phyloP scores from a whole-genome alignment of 2,797 vertebrate species.

The Garrulus glandarius region DNA sequence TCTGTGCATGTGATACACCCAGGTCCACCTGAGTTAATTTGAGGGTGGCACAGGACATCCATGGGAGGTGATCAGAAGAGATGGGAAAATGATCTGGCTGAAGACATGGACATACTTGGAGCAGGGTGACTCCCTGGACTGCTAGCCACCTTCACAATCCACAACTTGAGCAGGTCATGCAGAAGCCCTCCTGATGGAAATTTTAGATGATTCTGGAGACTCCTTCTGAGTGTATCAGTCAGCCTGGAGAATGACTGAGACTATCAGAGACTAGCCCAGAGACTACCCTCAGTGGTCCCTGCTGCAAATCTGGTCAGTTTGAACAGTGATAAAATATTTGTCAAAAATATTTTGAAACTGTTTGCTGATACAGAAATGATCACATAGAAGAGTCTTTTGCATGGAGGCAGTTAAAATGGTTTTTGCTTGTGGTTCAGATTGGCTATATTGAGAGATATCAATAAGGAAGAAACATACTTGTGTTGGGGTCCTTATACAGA shows the following conservation, averaged over 20 bases:
- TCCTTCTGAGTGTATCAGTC: neutral
- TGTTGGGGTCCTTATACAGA: neutral
- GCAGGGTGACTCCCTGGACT: neutral
- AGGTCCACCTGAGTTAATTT: neutral
- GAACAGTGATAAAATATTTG: neutral
- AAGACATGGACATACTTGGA: neutral
- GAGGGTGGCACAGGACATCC: neutral
- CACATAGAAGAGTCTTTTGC: neutral
- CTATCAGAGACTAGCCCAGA: neutral
- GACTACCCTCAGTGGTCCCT: neutral
- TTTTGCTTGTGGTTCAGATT: neutral
- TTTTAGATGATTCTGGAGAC: neutral
- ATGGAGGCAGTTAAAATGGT: neutral
- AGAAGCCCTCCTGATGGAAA: neutral
- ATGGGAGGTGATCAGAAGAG: neutral
- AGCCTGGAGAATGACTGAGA: neutral
- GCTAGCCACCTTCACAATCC: neutral
- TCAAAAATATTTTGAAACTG: neutral
- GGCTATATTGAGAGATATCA: neutral
- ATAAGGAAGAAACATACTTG: neutral
- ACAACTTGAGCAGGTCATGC: accelerated
- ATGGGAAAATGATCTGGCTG: neutral
- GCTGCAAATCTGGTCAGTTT: neutral
- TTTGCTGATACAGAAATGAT: neutral
- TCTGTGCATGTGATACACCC: neutral